phyloP scores from a whole-genome alignment of 2,888 invertebrate genomes.

The Drosophila monieri region DNA sequence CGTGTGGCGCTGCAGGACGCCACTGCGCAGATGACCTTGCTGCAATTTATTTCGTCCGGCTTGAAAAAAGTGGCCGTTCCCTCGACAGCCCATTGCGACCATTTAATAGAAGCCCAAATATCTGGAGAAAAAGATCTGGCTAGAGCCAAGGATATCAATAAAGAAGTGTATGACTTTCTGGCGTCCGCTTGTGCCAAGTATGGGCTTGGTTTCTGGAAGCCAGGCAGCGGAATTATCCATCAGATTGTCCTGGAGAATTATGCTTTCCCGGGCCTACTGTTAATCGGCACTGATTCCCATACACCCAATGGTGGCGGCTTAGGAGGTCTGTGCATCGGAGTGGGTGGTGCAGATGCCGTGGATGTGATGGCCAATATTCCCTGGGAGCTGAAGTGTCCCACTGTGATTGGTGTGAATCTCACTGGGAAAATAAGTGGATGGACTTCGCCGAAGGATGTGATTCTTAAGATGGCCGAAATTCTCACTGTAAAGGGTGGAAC shows the following conservation, averaged over 20 bases:
- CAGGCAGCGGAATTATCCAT: slow-evolving; percentile 99
- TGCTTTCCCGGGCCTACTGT: slow-evolving; percentile 97
- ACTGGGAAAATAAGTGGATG: slow-evolving; percentile 97
- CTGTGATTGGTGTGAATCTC: slow-evolving; percentile 98
- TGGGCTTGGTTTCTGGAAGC: slow-evolving; percentile 99
- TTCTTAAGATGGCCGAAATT: slow-evolving; percentile 97
- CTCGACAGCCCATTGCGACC: slow-evolving; percentile 99
- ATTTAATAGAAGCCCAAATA: slow-evolving; percentile 98
- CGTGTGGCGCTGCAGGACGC: slow-evolving; percentile 99
- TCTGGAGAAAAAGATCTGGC: slow-evolving; percentile 95
- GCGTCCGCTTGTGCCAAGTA: slow-evolving; percentile 97
- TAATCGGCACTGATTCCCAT: slow-evolving; percentile 99
- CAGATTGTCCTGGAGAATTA: slow-evolving; percentile 99
- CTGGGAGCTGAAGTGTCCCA: slow-evolving; percentile 99
- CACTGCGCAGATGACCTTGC: slow-evolving; percentile 99
- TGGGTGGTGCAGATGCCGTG: slow-evolving; percentile 99
- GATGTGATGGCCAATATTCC: slow-evolving; percentile 99
- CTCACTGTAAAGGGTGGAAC: slow-evolving; percentile 99
- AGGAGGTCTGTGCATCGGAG: slow-evolving; percentile 98
- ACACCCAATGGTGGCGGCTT: slow-evolving; percentile 99
- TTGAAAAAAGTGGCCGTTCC: slow-evolving; percentile 97
- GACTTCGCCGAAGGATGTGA: slow-evolving; percentile 99
- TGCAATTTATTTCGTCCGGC: slow-evolving; percentile 99
- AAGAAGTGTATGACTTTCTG: slow-evolving; percentile 97
- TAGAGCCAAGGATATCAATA: slow-evolving; percentile 94